These are phyloP conservation scores for Platerodrilus igneus DNA, from an alignment of 2,888 invertebrate species.

Conservation along the genomic window DNA sequence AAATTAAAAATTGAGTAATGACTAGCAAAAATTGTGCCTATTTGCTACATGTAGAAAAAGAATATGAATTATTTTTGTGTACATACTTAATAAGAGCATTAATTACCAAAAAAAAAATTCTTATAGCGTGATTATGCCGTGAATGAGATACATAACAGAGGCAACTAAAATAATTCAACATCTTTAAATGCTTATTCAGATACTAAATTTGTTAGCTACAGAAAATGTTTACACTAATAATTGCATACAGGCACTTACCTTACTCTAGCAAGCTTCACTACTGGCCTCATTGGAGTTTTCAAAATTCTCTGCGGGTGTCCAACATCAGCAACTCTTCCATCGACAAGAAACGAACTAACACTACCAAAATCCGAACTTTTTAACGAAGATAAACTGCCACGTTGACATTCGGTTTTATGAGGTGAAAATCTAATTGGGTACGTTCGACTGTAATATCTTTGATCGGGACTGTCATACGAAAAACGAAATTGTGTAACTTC, in stretches of 20 bases:
- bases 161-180: too few species aligned
- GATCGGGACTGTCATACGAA: constrained; percentile 13
- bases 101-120: too few species aligned
- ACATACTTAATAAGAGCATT: too few species aligned
- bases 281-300: constrained; percentile 42
- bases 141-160: too few species aligned
- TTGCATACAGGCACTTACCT: constrained; percentile 42
- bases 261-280: constrained; percentile 45
- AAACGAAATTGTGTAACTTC: constrained; percentile 41
- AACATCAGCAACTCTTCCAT: constrained; percentile 27
- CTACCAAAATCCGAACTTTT: constrained; percentile 42
- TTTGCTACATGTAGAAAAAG: too few species aligned
- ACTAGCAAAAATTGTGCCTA: too few species aligned
- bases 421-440: constrained; percentile 17
- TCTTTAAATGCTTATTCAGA: too few species aligned
- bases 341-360: constrained; percentile 28
- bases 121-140: too few species aligned
- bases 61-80: too few species aligned
- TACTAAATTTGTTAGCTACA: too few species aligned
- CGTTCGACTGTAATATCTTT: constrained; percentile 8
- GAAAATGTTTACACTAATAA: too few species aligned
- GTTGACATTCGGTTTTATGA: constrained; percentile 26
- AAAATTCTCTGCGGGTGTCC: constrained; percentile 32
- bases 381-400: constrained; percentile 40
- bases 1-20: too few species aligned